A percentile compares a stretch with the other conserved stretches of the same genome.
Evolutionary conservation across 2,888 invertebrate species (phyloP).

Genomic region (Malthinus flaveolus): DNA sequence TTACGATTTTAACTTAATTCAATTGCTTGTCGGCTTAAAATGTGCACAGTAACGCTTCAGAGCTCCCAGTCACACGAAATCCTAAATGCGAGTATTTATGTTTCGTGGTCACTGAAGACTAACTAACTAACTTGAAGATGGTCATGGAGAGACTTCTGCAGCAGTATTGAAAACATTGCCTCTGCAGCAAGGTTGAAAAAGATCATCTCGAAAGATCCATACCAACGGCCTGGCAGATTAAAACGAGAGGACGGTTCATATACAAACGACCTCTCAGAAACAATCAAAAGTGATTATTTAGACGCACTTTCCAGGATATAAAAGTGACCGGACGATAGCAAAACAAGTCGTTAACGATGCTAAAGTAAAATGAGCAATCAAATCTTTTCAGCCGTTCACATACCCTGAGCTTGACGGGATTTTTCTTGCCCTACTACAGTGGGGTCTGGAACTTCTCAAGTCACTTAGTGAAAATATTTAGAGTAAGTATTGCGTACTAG

Average conservation of each 20-base stretch:
- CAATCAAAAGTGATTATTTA: not conserved
- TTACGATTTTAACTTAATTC: too few relatives aligned
- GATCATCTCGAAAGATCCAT: not conserved
- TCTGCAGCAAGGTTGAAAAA: not conserved
- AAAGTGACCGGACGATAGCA: not conserved
- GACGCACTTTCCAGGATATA: not conserved
- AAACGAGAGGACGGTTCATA: not conserved
- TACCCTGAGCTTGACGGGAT: not conserved
- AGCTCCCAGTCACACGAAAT: too few relatives aligned
- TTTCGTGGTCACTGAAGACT: too few relatives aligned
- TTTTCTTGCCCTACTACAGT: slow-evolving; percentile 1
- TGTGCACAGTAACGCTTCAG: too few relatives aligned
- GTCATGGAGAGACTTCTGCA: not conserved
- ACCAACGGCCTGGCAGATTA: not conserved
- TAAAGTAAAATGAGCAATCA: not conserved
- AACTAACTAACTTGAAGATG: too few relatives aligned
- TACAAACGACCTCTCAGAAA: not conserved
- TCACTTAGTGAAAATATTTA: not conserved
- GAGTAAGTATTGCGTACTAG: not conserved
- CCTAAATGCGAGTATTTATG: too few relatives aligned
- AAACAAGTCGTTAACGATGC: not conserved
- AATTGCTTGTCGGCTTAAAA: too few relatives aligned
- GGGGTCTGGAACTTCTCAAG: not conserved
- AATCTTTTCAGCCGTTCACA: not conserved
- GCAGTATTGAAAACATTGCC: not conserved